Percentiles rank a stretch among this genome's conserved stretches.
These are phyloP conservation scores for Natrix natrix DNA, from an alignment of 2,797 vertebrate species.

Conservation along the genomic window DNA sequence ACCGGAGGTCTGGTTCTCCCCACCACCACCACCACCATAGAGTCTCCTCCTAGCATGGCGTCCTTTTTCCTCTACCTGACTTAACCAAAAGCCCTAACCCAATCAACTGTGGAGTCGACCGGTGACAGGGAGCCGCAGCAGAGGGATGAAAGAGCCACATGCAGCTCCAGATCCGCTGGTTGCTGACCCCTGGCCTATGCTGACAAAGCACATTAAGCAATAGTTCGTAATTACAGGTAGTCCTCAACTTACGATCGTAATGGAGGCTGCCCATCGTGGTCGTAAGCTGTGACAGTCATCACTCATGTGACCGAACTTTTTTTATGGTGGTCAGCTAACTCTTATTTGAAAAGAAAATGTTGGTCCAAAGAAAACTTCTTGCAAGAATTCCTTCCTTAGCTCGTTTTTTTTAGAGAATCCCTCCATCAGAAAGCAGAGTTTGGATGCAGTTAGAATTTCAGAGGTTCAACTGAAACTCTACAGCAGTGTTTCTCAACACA, in stretches of 20 bases:
- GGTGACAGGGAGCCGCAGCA: too few relatives aligned
- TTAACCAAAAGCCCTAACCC: too few relatives aligned
- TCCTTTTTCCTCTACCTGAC: too few relatives aligned
- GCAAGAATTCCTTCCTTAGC: background rate
- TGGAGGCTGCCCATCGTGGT: background rate
- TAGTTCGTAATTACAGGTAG: background rate
- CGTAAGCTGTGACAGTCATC: background rate
- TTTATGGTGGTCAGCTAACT: background rate
- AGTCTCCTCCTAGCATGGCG: too few relatives aligned
- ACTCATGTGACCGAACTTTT: background rate
- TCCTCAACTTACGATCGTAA: background rate
- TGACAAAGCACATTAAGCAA: background rate
- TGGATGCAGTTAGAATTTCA: background rate
- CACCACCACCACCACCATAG: too few relatives aligned
- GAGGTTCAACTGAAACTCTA: background rate
- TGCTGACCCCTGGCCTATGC: background rate
- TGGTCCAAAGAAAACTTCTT: background rate
- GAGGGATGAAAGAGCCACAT: too few relatives aligned
- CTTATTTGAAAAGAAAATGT: too few relatives aligned
- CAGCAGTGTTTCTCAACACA: background rate
- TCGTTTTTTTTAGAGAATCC: background rate
- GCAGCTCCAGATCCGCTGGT: too few relatives aligned
- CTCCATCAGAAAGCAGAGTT: background rate
- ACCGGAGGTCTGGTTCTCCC: too few relatives aligned
- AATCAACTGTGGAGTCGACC: too few relatives aligned